Evolutionary conservation across 2,888 invertebrate species (phyloP), one percentile per base, ranked within the genome.

Genomic region (Drosophila mayaguana): DNA sequence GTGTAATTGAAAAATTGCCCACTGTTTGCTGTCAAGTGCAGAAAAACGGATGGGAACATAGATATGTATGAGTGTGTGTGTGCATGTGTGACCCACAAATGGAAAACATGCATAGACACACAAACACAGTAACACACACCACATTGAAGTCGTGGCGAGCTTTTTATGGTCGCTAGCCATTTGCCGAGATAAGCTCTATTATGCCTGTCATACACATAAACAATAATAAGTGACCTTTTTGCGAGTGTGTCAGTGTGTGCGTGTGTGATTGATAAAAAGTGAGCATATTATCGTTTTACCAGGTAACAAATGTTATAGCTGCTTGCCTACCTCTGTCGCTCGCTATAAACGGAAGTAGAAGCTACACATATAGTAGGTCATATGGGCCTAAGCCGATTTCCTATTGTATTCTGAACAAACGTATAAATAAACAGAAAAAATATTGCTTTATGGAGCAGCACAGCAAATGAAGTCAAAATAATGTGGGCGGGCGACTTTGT

Each of bases 1-100:
- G 72, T 79, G 62, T 81, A 87, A 87, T 84, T 84, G 87, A 84
- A 84, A 87, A 87, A 81, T 72, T 72, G 69, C 72, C 79, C 75
- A 81, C 75, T 74, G 74, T 82, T 72, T 61, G 74, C 84, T 83
- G 83, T 82, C 84, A 84, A 82, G 75, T 76, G 84, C 84, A 87
- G 80, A 75, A 67, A 48, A 48, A 50, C 72, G 59, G 70, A 75
- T 48, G 62, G 74, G 72, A 63, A 54, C 20, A 20, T 25, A 48
- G n/a, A 66, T 16, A 9, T 18, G 18, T 34, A 22, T 63, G 20
- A 36, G 9, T 54, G 45, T 22, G 25, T 28, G 12, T 50, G 18
- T 38, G 20, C 20, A 32, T n/a, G 45, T 22, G 25, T 72, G 75
- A 69, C 67, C 78, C 72, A 72, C 68, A 67, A 73, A 64, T 72